Evolutionary conservation across 2,113 vertebrate genomes (phyloP).

Genomic region (Myxocyprinus asiaticus): DNA sequence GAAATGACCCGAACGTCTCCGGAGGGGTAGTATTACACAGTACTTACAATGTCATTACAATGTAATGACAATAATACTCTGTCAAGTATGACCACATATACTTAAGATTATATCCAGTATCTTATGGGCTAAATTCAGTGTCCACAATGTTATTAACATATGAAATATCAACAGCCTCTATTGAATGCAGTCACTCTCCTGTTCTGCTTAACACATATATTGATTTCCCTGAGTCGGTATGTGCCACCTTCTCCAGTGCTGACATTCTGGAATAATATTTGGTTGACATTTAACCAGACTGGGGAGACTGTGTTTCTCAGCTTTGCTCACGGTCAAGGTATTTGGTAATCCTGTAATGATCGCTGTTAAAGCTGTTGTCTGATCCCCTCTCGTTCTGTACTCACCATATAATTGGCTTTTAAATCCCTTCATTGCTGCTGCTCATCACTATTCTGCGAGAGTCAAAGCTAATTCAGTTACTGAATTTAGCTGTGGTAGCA

Average conservation of each 20-base stretch:
- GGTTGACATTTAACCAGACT: conserved; percentile 33
- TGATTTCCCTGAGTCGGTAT: neutral
- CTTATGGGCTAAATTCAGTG: no score
- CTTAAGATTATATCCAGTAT: no score
- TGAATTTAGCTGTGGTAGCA: neutral
- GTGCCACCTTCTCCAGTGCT: neutral
- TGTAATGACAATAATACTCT: no score
- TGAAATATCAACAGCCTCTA: no score
- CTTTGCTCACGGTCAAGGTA: neutral
- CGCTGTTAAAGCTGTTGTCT: conserved; percentile 15
- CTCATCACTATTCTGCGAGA: conserved; percentile 26
- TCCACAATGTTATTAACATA: no score
- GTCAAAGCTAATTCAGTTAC: conserved; percentile 44
- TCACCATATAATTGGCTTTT: conserved; percentile 53
- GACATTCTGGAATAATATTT: conserved; percentile 44
- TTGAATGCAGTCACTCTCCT: no score
- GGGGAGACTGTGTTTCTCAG: neutral
- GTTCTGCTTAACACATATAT: neutral
- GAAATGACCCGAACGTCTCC: no score
- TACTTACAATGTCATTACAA: no score
- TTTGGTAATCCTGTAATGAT: conserved; percentile 12
- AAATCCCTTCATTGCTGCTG: conserved; percentile 28
- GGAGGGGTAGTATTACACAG: no score
- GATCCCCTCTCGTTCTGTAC: conserved; percentile 38
- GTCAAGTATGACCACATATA: no score